Evolutionary conservation across 2,888 invertebrate genomes (phyloP).

Genomic region (Pseudococcus longispinus): DNA sequence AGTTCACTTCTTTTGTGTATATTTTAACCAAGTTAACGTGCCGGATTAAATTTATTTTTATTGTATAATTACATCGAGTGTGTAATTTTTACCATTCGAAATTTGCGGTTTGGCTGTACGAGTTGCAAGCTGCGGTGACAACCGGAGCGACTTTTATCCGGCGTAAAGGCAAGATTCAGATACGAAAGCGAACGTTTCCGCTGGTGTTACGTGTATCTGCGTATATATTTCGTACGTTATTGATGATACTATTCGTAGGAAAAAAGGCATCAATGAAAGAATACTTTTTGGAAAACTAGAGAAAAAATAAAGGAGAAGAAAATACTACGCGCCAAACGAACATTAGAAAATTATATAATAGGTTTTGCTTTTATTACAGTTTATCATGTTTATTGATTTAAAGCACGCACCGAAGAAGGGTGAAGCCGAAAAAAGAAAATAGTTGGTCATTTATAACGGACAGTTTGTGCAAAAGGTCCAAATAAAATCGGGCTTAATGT

Average conservation of each 20-base stretch:
- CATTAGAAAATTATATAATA: constrained; percentile 48
- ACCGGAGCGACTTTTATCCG: neutral
- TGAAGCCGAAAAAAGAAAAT: constrained; percentile 20
- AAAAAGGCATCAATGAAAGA: neutral
- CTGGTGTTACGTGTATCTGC: no score
- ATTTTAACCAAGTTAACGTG: constrained; percentile 11
- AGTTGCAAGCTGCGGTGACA: neutral
- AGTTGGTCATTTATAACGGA: constrained; percentile 37
- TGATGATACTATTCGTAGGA: no score
- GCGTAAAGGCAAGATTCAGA: neutral
- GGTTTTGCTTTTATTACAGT: constrained; percentile 47
- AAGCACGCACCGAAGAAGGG: constrained; percentile 50
- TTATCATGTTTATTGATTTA: constrained; percentile 56
- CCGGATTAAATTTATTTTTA: constrained; percentile 37
- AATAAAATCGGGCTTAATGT: constrained; percentile 46
- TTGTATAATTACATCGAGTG: constrained; percentile 16
- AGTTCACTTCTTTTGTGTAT: constrained; percentile 17
- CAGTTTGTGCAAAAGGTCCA: constrained; percentile 28
- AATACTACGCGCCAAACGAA: neutral
- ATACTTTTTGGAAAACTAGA: neutral
- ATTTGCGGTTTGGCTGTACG: neutral
- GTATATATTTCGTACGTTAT: no score
- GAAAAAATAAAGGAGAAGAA: neutral
- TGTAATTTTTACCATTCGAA: constrained; percentile 21
- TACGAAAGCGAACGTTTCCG: neutral